These are phyloP conservation scores for Hecatera dysodea DNA, from an alignment of 2,888 invertebrate species.

Conservation along the genomic window DNA sequence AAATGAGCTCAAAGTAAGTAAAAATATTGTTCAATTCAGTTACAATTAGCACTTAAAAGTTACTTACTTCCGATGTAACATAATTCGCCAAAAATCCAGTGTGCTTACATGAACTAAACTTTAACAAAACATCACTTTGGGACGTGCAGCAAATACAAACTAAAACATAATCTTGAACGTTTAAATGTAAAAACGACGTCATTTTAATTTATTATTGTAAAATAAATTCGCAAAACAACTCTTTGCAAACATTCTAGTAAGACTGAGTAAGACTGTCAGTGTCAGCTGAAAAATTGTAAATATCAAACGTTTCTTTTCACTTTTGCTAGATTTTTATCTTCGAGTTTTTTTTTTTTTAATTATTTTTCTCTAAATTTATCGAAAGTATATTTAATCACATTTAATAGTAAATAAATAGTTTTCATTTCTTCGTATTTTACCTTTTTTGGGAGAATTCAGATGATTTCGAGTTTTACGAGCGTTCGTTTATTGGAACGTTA, in stretches of 20 bases:
- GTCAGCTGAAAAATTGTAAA: too few species aligned
- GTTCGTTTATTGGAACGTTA: conserved; percentile 8
- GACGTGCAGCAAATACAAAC: conserved; percentile 76
- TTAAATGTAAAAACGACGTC: conserved; percentile 44
- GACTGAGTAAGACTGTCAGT: too few species aligned
- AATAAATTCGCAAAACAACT: conserved; percentile 25
- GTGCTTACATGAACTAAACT: conserved; percentile 75
- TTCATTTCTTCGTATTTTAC: neutral
- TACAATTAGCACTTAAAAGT: too few species aligned
- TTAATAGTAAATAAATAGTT: too few species aligned
- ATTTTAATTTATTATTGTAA: conserved; percentile 28
- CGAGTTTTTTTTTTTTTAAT: neutral
- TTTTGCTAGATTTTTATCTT: accelerated
- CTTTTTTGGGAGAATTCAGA: neutral
- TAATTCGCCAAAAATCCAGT: conserved; percentile 69
- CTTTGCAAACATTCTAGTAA: conserved; percentile 29
- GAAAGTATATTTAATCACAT: too few species aligned
- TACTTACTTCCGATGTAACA: conserved; percentile 73
- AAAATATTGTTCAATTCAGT: too few species aligned
- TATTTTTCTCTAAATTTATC: too few species aligned
- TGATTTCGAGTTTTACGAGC: too few species aligned
- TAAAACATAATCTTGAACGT: conserved; percentile 24
- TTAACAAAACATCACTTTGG: conserved; percentile 67
- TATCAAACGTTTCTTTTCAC: conserved; percentile 39
- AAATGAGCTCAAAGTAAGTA: too few species aligned